Percentiles rank a stretch among this genome's conserved stretches.
Conservation (phyloP, 2,797 vertebrate species). For the Sebastes matsubarae region DNA sequence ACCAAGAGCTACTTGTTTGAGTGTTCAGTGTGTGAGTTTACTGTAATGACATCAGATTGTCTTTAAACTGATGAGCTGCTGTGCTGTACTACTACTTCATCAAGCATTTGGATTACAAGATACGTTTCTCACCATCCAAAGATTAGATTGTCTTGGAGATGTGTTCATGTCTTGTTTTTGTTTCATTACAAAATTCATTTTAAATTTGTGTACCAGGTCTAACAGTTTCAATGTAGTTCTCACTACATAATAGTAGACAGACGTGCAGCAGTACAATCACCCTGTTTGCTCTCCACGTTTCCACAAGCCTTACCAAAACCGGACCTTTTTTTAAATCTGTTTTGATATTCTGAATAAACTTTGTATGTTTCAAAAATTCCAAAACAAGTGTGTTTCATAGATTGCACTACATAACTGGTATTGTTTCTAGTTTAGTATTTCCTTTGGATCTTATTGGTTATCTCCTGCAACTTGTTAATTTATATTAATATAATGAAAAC, state of each 20-base stretch:
- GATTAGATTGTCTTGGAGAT: not conserved
- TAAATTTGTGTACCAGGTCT: not conserved
- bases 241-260: not conserved
- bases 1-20: not conserved
- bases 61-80: not conserved
- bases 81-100: not conserved
- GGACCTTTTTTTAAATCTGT: not conserved
- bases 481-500: not conserved
- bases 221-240: too few relatives aligned
- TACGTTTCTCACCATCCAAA: not conserved
- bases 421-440: not conserved
- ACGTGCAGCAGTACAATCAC: too few relatives aligned
- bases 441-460: not conserved
- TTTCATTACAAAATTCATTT: not conserved
- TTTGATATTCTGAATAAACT: slow-evolving; percentile 14
- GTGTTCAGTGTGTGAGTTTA: not conserved
- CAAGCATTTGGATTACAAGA: not conserved
- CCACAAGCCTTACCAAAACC: not conserved
- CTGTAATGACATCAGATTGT: not conserved
- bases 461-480: not conserved
- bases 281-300: not conserved
- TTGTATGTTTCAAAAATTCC: not conserved
- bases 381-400: not conserved
- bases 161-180: not conserved
- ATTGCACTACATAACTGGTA: not conserved